These are phyloP conservation scores for Carposina sasakii DNA, from an alignment of 1,140 invertebrate genomes.

Conservation along the genomic window DNA sequence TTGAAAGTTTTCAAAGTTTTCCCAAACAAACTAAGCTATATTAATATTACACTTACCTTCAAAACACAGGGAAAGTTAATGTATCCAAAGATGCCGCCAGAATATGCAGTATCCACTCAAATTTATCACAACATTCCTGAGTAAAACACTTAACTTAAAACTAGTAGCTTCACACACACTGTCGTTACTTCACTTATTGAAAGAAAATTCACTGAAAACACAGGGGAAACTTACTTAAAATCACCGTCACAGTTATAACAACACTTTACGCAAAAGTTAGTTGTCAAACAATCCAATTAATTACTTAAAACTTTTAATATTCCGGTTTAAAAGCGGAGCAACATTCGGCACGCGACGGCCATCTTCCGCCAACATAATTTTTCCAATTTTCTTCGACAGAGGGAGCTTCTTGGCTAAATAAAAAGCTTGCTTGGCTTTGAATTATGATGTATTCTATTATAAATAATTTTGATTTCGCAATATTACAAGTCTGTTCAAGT, in stretches of 20 bases:
- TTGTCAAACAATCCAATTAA: slow-evolving; percentile 31
- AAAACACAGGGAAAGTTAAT: no score
- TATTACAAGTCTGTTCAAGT: no score
- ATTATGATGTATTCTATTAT: no score
- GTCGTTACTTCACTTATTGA: slow-evolving; percentile 55
- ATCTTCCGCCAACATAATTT: slow-evolving; percentile 61
- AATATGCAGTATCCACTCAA: slow-evolving; percentile 52
- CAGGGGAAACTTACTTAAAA: slow-evolving; percentile 37
- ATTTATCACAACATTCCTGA: slow-evolving; percentile 62
- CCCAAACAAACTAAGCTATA: slow-evolving; percentile 20
- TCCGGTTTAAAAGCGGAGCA: slow-evolving; percentile 59
- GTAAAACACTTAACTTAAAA: slow-evolving; percentile 53
- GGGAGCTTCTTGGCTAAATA: slow-evolving; percentile 26
- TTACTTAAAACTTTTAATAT: slow-evolving; percentile 55
- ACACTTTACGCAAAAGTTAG: slow-evolving; percentile 35
- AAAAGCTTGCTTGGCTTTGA: no score
- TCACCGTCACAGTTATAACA: slow-evolving; percentile 23
- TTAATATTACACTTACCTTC: slow-evolving; percentile 54
- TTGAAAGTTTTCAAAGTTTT: slow-evolving; percentile 49
- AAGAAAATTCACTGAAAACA: no score
- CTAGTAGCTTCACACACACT: slow-evolving; percentile 58
- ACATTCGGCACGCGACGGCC: slow-evolving; percentile 63
- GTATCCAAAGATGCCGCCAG: slow-evolving; percentile 33
- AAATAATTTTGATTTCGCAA: no score
- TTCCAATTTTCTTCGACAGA: slow-evolving; percentile 49